A percentile compares a stretch with the other conserved stretches of the same genome.
Evolutionary conservation across 2,888 invertebrate species (phyloP).

Genomic region (Lumbricus terrestris): DNA sequence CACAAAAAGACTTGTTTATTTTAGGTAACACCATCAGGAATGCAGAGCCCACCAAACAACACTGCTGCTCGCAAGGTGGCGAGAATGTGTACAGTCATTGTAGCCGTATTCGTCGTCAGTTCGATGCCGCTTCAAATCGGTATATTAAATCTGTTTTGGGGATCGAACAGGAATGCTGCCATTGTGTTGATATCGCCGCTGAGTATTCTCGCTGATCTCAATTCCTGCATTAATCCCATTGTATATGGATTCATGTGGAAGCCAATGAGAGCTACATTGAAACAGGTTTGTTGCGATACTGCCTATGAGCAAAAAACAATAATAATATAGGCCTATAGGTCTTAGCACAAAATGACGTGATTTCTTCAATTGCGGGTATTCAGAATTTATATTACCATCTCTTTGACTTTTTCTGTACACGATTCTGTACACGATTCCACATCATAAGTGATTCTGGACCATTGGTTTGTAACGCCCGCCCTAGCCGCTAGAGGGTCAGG

Average conservation of each 20-base stretch:
- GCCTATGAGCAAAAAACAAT: no score
- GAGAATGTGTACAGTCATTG: not conserved
- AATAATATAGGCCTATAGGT: no score
- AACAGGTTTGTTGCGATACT: not conserved
- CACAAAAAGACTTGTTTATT: no score
- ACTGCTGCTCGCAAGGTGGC: not conserved
- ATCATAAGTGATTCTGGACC: no score
- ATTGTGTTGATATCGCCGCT: not conserved
- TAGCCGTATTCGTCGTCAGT: not conserved
- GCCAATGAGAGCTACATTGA: not conserved
- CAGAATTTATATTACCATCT: no score
- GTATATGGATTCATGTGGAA: conserved; percentile 8
- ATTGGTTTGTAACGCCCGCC: no score
- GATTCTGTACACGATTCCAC: no score
- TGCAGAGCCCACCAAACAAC: not conserved
- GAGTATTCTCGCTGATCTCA: not conserved
- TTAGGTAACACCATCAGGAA: no score
- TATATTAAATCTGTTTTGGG: not conserved
- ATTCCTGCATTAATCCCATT: not conserved
- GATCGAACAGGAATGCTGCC: not conserved
- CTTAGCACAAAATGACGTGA: no score
- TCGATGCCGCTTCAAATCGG: not conserved
- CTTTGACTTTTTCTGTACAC: no score
- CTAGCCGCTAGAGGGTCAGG: no score
- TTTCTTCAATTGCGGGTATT: no score